These are phyloP conservation scores for Beris morrisii DNA, from an alignment of 2,888 invertebrate species.

Conservation along the genomic window DNA sequence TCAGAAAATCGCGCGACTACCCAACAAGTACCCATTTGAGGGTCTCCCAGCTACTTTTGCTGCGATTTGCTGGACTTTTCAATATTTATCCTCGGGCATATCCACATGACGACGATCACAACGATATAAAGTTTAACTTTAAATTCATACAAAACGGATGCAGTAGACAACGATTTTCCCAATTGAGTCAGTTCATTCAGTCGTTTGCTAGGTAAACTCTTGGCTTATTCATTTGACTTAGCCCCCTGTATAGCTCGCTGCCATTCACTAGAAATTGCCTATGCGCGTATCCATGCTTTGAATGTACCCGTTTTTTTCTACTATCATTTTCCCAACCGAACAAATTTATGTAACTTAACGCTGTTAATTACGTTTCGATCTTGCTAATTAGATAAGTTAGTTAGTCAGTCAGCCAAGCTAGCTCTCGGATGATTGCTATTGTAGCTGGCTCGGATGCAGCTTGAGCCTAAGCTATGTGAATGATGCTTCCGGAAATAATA, in stretches of 20 bases:
- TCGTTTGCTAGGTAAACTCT: too few relatives aligned
- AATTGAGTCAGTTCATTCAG: neutral
- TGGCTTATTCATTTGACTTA: too few relatives aligned
- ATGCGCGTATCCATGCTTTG: neutral
- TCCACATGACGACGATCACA: too few relatives aligned
- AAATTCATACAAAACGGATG: conserved; percentile 29
- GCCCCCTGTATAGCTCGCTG: too few relatives aligned
- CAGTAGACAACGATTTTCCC: conserved; percentile 4
- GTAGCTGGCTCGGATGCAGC: neutral
- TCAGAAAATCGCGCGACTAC: neutral
- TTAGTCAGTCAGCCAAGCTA: neutral
- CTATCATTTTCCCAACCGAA: conserved; percentile 21
- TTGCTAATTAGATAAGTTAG: conserved; percentile 36
- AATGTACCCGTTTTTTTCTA: neutral
- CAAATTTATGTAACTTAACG: conserved; percentile 36
- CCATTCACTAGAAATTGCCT: too few relatives aligned
- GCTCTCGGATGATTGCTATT: neutral
- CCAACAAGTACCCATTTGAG: too few relatives aligned
- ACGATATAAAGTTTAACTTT: neutral
- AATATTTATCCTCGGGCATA: too few relatives aligned
- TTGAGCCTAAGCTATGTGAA: conserved; percentile 15
- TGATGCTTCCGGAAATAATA: conserved; percentile 22
- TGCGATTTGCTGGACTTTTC: too few relatives aligned
- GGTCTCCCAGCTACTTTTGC: too few relatives aligned
- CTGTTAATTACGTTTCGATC: conserved; percentile 34